A percentile compares a stretch with the other conserved stretches of the same genome.
These are phyloP conservation scores for Agrenia bidenticulata DNA, from an alignment of 2,888 invertebrate genomes.

Conservation along the genomic window DNA sequence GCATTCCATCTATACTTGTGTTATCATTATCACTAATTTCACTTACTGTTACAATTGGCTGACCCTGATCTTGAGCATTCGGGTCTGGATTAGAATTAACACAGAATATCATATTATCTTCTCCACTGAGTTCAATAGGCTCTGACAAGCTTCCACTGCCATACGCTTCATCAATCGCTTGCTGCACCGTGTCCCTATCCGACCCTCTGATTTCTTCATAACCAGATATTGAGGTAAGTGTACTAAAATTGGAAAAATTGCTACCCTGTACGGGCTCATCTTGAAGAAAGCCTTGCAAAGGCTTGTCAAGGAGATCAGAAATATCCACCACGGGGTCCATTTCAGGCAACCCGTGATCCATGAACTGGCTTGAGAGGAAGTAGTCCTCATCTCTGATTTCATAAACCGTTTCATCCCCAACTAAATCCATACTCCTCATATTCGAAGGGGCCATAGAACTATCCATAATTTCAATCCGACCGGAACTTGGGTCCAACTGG, in stretches of 20 bases:
- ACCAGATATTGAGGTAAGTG: background rate
- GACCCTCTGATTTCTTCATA: constrained; percentile 9
- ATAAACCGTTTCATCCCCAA: constrained; percentile 37
- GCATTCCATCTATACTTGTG: too few species aligned
- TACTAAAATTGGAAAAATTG: background rate
- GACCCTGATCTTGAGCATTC: background rate
- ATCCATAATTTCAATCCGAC: constrained; percentile 36
- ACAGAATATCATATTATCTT: too few species aligned
- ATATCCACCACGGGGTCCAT: constrained; percentile 9
- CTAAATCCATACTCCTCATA: background rate
- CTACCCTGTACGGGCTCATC: background rate
- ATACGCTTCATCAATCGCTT: background rate
- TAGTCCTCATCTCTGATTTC: constrained; percentile 29
- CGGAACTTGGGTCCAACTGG: constrained; percentile 35
- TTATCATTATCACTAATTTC: background rate
- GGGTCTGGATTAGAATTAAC: background rate
- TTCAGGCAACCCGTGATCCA: constrained; percentile 1
- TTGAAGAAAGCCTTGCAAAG: background rate
- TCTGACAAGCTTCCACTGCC: background rate
- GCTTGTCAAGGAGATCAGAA: constrained; percentile 3
- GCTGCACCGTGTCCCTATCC: background rate
- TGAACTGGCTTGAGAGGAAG: background rate
- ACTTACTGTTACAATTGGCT: background rate
- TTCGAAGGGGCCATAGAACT: constrained; percentile 14
- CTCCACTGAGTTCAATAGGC: background rate